phyloP scores from a whole-genome alignment of 1,140 invertebrate species.

The Apis dorsata region DNA sequence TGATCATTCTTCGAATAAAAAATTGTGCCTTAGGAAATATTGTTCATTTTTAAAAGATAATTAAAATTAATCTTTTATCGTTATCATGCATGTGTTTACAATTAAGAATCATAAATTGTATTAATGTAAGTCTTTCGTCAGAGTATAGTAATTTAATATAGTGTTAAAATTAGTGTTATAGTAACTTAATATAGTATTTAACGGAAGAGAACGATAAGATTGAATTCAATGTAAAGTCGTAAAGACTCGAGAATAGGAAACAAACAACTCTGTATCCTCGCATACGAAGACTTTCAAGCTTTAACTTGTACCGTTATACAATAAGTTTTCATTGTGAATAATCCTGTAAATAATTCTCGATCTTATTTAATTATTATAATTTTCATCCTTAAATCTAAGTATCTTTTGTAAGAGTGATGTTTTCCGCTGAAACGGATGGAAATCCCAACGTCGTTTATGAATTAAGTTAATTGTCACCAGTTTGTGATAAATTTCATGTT shows the following conservation, averaged over 20 bases:
- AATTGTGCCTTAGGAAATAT: conserved; percentile 14
- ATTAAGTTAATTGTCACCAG: conserved; percentile 66
- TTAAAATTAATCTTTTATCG: background rate
- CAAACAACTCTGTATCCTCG: conserved; percentile 50
- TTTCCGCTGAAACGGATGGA: conserved; percentile 23
- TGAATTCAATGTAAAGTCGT: background rate
- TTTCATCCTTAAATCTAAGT: conserved; percentile 41
- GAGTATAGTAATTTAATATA: conserved; percentile 8
- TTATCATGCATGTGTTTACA: background rate
- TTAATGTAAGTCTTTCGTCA: background rate
- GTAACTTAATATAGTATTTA: background rate
- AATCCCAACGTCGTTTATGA: conserved; percentile 46
- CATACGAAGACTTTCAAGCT: conserved; percentile 65
- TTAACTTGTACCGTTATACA: conserved; percentile 56
- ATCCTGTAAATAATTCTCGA: conserved; percentile 62
- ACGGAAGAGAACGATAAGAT: too few species aligned
- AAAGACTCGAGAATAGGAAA: background rate
- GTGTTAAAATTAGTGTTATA: too few species aligned
- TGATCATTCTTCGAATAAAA: background rate
- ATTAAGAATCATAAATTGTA: background rate
- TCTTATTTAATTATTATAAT: conserved; percentile 55
- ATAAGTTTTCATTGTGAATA: conserved; percentile 60
- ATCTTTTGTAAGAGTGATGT: conserved; percentile 43
- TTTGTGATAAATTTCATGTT: conserved; percentile 73
- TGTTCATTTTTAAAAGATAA: background rate